Evolutionary conservation across 2,113 vertebrate species (phyloP).

Genomic region (Megaceryle maxima): DNA sequence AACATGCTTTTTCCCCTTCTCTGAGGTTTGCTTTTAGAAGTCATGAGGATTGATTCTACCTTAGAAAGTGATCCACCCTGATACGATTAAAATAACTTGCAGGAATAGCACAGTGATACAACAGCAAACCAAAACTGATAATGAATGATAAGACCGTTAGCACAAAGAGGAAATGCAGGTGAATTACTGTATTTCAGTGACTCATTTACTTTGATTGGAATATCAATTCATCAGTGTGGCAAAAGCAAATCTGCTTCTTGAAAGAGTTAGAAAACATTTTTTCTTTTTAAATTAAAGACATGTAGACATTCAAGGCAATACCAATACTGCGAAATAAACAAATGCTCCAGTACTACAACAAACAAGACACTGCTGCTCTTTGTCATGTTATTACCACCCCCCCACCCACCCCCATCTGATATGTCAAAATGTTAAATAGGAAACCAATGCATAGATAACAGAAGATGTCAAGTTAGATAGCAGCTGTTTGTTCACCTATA

Average conservation of each 20-base stretch:
- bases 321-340: not conserved
- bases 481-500: not conserved
- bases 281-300: not conserved
- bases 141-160: not conserved
- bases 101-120: not conserved
- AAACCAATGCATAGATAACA: not conserved
- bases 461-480: not conserved
- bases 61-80: not conserved
- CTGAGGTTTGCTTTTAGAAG: not conserved
- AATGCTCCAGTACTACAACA: not conserved
- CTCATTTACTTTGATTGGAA: not conserved
- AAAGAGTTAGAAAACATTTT: not conserved
- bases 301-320: not conserved
- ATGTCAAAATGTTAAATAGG: not conserved
- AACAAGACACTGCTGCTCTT: not conserved
- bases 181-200: not conserved
- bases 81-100: not conserved
- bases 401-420: too few species aligned
- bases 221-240: not conserved
- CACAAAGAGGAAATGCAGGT: not conserved
- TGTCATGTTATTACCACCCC: not conserved
- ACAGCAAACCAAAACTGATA: not conserved
- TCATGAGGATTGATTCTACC: not conserved
- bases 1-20: not conserved
- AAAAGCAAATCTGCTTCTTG: not conserved